Evolutionary conservation across 2,797 vertebrate genomes (phyloP).

Genomic region (Amphiprion clarkii): DNA sequence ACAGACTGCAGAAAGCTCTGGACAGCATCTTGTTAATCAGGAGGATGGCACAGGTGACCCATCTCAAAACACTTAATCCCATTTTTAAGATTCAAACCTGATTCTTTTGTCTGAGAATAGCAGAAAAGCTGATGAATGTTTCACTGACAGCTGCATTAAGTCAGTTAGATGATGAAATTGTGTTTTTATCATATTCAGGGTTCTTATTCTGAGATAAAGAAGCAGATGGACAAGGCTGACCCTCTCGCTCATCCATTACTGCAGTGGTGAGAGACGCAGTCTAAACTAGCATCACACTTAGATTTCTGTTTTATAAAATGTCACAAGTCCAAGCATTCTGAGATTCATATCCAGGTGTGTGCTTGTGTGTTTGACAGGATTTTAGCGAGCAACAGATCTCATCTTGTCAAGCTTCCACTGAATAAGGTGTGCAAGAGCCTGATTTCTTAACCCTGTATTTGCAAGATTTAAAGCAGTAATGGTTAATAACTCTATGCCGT

Average conservation of each 20-base stretch:
- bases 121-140: constrained; percentile 4
- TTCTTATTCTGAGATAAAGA: constrained; percentile 95
- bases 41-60: constrained; percentile 93
- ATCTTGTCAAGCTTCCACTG: constrained; percentile 96
- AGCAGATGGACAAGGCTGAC: constrained; percentile 96
- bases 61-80: neutral
- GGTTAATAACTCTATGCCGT: neutral
- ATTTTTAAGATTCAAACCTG: constrained; percentile 12
- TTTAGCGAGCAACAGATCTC: constrained; percentile 97
- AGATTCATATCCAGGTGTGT: constrained; percentile 34
- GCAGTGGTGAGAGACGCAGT: constrained; percentile 88
- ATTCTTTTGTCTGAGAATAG: neutral
- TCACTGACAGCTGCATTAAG: neutral
- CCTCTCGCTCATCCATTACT: constrained; percentile 94
- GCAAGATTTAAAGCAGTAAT: constrained; percentile 8
- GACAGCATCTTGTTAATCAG: constrained; percentile 94
- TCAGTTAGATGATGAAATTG: constrained; percentile 5
- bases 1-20: constrained; percentile 93
- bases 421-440: constrained; percentile 87
- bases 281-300: neutral
- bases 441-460: constrained; percentile 4
- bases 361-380: constrained; percentile 86
- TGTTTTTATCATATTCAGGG: constrained; percentile 82
- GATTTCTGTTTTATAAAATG: neutral
- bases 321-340: neutral